A percentile compares a stretch with the other conserved stretches of the same genome.
These are phyloP conservation scores for Nomada flava DNA, from an alignment of 2,888 invertebrate genomes.

Conservation along the genomic window DNA sequence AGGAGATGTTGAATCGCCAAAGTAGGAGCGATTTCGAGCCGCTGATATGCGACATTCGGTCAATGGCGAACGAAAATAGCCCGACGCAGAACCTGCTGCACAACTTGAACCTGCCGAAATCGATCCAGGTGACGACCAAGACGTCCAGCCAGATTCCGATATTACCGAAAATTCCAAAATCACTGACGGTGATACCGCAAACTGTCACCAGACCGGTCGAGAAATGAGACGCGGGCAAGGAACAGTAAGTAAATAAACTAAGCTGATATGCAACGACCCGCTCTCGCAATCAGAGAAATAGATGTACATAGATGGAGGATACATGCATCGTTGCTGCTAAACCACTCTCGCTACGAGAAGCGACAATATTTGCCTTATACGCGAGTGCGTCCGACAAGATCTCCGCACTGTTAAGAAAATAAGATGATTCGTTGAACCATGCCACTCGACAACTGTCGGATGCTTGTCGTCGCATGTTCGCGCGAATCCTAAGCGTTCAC, in stretches of 20 bases:
- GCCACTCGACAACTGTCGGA: not conserved
- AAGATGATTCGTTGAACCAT: constrained; percentile 3
- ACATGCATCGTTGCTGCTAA: not conserved
- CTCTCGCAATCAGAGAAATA: not conserved
- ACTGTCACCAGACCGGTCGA: constrained; percentile 83
- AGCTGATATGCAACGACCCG: not conserved
- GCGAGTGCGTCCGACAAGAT: not conserved
- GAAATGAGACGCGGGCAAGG: constrained; percentile 61
- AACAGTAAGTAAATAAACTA: constrained; percentile 62
- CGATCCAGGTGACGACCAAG: constrained; percentile 82
- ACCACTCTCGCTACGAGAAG: not conserved
- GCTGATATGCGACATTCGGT: constrained; percentile 82
- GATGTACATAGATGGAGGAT: not conserved
- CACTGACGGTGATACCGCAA: constrained; percentile 92
- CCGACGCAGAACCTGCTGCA: constrained; percentile 81
- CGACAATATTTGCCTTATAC: constrained; percentile 22
- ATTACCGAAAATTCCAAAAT: constrained; percentile 92
- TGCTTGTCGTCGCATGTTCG: not conserved
- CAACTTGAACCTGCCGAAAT: constrained; percentile 82
- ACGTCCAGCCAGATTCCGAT: constrained; percentile 83
- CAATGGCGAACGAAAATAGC: constrained; percentile 80
- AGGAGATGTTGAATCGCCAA: constrained; percentile 82
- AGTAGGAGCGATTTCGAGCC: constrained; percentile 82
- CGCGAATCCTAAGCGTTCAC: not conserved
- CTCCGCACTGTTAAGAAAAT: constrained; percentile 1